Base-by-base conservation (phyloP, 2,797 vertebrate species). In the Gouania willdenowi region DNA sequence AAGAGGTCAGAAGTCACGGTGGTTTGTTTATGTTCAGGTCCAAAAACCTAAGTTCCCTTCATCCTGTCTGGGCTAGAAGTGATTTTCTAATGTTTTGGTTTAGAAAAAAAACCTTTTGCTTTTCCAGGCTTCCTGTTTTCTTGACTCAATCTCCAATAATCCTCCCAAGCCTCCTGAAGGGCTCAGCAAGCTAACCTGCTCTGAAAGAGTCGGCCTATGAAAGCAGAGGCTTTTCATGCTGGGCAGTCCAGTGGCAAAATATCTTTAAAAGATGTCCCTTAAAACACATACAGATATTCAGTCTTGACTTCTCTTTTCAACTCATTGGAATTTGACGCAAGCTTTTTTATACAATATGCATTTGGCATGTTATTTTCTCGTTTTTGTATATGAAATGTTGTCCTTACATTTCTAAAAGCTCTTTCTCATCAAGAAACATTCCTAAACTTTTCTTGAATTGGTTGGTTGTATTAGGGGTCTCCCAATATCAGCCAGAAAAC, bases 11-110 rank as follows among this genome's bases (percentile, higher is more conserved):
- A 66, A 55, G 45, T 64, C 19, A 41, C 3, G 4, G 36, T 13
- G 18, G 26, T 19, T 52, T 67, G 61, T 77, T 63, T 71, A 56
- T 36, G 63, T 71, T 56, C 14, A 53, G 30, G 18, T 15, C 8
- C 21, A 6, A 47, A n/a, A 14, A 30, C 29, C 36, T 35, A 53
- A 62, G 51, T 57, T 37, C 15, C 42, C 23, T 13, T 44, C 14
- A 25, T 63, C 44, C 48, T 36, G 32, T 41, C n/a, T 4, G 10
- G 13, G 21, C 21, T 42, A 19, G 26, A 34, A 38, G 34, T 55
- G 27, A 3, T 44, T 57, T 67, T 43, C 19, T 14, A 21, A 44
- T 64, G 28, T 68, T 55, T 62, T 62, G 13, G 22, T 53, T 31
- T 13, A 26, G 27, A 34, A 12, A 26, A 48, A 33, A 26, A 48